Evolutionary conservation across 2,113 vertebrate genomes (phyloP), one percentile per base, ranked within the genome.

Genomic region (Anser brachyrhynchus): DNA sequence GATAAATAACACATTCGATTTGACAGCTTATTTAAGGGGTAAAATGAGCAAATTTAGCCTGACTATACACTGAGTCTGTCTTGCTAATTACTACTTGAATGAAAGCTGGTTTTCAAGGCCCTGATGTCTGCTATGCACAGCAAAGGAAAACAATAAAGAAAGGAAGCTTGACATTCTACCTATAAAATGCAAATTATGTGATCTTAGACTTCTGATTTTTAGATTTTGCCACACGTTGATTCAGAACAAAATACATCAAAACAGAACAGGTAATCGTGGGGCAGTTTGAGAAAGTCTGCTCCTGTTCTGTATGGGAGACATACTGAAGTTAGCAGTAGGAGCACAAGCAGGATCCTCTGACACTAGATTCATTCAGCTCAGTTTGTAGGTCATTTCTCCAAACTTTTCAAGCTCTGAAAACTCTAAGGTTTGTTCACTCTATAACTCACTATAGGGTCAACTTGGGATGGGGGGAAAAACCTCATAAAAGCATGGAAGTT

Each of bases 81-180:
- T 89, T 84, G 46, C 64, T 95, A 96, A 94, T 88, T 90, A 39
- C 28, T 91, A 29, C 84, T 87, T 89, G 76, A 76, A 37, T 49
- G 58, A 75, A 92, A 89, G 46, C 58, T 70, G 18, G 35, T 86
- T 92, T 90, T 74, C 37, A 83, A 74, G 73, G 51, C 17, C 72
- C 41, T 33, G 72, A 64, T 33, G 84, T 62, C 67, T 5, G 1
- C 71, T 80, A 26, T 19, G 21, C 16, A 13, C 37, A 84, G 69
- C 13, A 80, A 84, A 94, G 19, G 59, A 90, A 88, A 90, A 46
- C 21, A 81, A 55, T 81, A 91, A 82, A 52, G 46, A 67, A 69
- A 64, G 57, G 39, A 80, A 84, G 15, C 57, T 72, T 89, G 90
- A 43, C 92, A 86, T 58, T 92, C 59, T 71, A 11, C 51, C 39